Base-by-base conservation (phyloP, 2,797 vertebrate species). In the Pelobates cultripes region DNA sequence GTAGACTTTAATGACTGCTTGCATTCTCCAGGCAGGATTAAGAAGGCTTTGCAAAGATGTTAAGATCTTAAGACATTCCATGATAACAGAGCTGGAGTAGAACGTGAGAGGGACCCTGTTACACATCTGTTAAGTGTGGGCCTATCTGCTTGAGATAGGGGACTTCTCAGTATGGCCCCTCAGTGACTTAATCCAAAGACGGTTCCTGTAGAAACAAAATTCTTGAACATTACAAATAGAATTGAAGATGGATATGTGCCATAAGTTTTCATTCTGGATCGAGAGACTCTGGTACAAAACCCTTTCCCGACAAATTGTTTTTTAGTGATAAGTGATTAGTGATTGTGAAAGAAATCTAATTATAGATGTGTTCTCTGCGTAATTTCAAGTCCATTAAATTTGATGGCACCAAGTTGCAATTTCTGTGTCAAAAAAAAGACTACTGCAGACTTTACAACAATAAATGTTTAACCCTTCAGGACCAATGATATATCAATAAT, bases 161-260 rank as follows among this genome's bases (percentile, higher is more conserved):
- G 71, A 79, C 71, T 83, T 70, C 45, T 78, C 45, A 79, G 70
- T 57, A 70, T 63, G 53, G 81, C 44, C 77, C 81, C 76, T 79
- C 13, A 63, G 76, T 76, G 77, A 83, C 71, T 70, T 61, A 63
- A 64, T 75, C 76, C 71, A 70, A 79, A 83, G 77, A 60, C 77
- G 68, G 81, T 83, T 79, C 53, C 76, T 77, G 66, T 70, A 66
- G 81, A 78, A 78, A 83, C 72, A 70, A 75, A 75, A 83, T 78
- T 74, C 71, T 78, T 77, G 63, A 43, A 70, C 40, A 78, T 41
- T 77, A 47, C 47, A 73, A 73, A 71, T 81, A 28, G 28, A 67
- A 71, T 41, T 73, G 69, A 47, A 77, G 69, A 78, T 82, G 80
- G 68, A 45, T 77, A 73, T 78, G 61, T 73, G 70, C 71, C 78